phyloP scores from a whole-genome alignment of 2,888 invertebrate genomes.

The Xanthia icteritia region DNA sequence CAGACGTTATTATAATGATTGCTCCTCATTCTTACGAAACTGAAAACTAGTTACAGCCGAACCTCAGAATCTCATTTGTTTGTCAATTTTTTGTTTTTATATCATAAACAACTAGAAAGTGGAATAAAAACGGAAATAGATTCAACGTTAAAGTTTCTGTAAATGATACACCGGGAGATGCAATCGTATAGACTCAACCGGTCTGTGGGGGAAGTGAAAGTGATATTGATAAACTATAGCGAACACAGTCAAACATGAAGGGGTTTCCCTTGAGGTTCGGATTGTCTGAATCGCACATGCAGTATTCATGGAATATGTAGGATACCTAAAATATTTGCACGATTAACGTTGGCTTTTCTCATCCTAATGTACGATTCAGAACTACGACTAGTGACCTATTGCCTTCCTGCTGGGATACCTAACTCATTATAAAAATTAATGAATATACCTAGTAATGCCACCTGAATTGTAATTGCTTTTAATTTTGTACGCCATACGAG shows the following conservation, averaged over 20 bases:
- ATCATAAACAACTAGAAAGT: slow-evolving; percentile 44
- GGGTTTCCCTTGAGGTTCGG: slow-evolving; percentile 28
- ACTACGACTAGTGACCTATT: too few species aligned
- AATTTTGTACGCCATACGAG: too few species aligned
- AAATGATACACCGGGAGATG: slow-evolving; percentile 46
- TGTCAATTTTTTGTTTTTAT: slow-evolving; percentile 30
- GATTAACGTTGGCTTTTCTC: not conserved
- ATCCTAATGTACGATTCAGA: not conserved
- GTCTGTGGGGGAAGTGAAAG: slow-evolving; percentile 62
- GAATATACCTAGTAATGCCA: not conserved
- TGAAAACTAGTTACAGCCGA: slow-evolving; percentile 10
- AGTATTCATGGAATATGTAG: not conserved
- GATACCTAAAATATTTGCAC: not conserved
- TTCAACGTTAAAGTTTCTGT: slow-evolving; percentile 31
- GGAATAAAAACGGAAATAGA: slow-evolving; percentile 31
- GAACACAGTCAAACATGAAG: slow-evolving; percentile 38
- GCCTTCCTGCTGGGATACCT: too few species aligned
- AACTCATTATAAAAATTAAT: not conserved
- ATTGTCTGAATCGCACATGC: not conserved
- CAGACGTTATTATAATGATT: slow-evolving; percentile 39
- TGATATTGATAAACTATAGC: slow-evolving; percentile 51
- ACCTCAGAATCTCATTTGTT: not conserved
- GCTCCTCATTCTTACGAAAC: slow-evolving; percentile 25
- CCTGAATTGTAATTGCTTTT: too few species aligned
- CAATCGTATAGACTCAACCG: slow-evolving; percentile 43